A percentile compares a stretch with the other conserved stretches of the same genome.
These are phyloP conservation scores for Venustoraphidia nigricollis DNA, from an alignment of 2,888 invertebrate species.

Conservation along the genomic window DNA sequence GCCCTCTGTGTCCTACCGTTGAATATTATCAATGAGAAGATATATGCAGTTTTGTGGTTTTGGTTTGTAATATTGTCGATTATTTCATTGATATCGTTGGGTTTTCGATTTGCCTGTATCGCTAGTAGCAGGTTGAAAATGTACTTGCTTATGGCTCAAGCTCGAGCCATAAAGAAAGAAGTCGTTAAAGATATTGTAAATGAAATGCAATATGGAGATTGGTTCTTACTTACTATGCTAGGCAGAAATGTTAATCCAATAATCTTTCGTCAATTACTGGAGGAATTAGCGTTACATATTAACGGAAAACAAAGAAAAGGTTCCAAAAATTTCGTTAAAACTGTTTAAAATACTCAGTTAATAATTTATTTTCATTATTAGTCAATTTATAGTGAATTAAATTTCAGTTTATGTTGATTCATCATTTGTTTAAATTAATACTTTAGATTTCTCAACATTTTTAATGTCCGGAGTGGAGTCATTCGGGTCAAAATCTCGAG, in stretches of 20 bases:
- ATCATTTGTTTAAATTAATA: no score
- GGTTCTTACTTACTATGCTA: constrained; percentile 61
- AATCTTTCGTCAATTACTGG: constrained; percentile 45
- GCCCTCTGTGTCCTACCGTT: constrained; percentile 59
- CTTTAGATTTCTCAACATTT: no score
- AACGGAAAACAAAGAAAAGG: background rate
- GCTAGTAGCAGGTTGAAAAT: constrained; percentile 39
- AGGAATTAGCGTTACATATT: constrained; percentile 26
- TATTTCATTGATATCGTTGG: constrained; percentile 42
- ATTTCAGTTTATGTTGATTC: no score
- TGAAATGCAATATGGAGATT: constrained; percentile 49
- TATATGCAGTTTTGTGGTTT: constrained; percentile 58
- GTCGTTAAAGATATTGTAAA: constrained; percentile 36
- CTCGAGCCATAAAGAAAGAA: constrained; percentile 34
- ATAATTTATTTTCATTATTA: no score
- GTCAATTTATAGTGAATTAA: no score
- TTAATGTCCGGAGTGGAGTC: no score
- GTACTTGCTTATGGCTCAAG: constrained; percentile 43
- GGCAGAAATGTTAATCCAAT: constrained; percentile 61
- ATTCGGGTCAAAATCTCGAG: no score
- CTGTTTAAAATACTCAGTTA: no score
- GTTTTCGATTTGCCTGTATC: constrained; percentile 46
- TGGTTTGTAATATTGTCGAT: constrained; percentile 52
- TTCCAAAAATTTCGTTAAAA: no score
- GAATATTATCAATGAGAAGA: constrained; percentile 67